Evolutionary conservation across 2,797 vertebrate species (phyloP).

Genomic region (Eulemur rubriventer): DNA sequence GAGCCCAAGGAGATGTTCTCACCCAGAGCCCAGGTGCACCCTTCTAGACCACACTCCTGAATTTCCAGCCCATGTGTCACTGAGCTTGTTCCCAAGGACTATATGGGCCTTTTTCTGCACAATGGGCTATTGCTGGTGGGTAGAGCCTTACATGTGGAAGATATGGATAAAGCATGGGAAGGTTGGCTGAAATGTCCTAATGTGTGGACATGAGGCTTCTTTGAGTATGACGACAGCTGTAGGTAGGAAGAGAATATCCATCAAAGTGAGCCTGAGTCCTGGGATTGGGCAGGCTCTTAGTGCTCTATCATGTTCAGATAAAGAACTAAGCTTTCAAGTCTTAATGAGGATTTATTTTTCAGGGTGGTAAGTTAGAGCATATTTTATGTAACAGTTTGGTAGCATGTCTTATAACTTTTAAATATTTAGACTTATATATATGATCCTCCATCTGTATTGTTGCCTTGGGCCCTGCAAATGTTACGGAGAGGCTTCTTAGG

Average conservation of each 20-base stretch:
- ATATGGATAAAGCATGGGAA: neutral
- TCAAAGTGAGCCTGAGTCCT: neutral
- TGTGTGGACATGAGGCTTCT: neutral
- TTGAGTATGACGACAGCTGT: neutral
- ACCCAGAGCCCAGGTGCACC: neutral
- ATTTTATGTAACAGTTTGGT: neutral
- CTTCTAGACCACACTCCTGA: neutral
- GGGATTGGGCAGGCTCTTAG: neutral
- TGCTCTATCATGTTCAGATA: neutral
- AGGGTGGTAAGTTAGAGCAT: neutral
- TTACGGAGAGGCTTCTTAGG: neutral
- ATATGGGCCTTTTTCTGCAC: neutral
- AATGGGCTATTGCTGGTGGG: neutral
- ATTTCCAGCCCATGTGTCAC: neutral
- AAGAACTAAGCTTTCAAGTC: neutral
- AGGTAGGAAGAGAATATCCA: neutral
- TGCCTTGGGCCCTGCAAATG: neutral
- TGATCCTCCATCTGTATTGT: neutral
- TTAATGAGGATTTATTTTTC: constrained; percentile 20
- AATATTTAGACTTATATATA: constrained; percentile 13
- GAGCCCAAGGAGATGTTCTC: neutral
- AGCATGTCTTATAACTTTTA: neutral
- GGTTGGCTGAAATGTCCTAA: neutral
- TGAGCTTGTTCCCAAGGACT: neutral
- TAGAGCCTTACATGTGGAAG: accelerated